phyloP scores from a whole-genome alignment of 2,113 vertebrate genomes.

The Pygoscelis antarcticus region DNA sequence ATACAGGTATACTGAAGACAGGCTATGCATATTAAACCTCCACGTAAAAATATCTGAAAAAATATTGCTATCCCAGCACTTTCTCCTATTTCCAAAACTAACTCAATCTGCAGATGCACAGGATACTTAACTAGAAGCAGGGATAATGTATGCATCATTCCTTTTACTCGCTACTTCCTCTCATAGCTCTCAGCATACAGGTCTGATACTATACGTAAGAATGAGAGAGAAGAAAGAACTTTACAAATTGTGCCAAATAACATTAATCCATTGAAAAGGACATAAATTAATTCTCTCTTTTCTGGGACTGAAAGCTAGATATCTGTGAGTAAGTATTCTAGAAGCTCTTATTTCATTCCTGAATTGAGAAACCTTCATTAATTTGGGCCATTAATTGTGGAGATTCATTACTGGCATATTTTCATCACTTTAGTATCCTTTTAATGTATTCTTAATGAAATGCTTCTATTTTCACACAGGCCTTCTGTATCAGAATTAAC shows the following conservation, averaged over 20 bases:
- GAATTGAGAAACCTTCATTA: conserved; percentile 46
- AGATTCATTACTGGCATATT: conserved; percentile 65
- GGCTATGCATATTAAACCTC: conserved; percentile 46
- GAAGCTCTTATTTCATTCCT: conserved; percentile 31
- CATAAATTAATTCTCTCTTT: conserved; percentile 39
- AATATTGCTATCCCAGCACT: conserved; percentile 38
- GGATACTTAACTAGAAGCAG: conserved; percentile 40
- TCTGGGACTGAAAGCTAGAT: conserved; percentile 20
- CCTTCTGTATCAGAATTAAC: conserved; percentile 22
- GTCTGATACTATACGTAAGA: conserved; percentile 19
- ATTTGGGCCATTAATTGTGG: conserved; percentile 62
- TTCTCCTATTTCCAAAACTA: conserved; percentile 16
- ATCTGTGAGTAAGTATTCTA: conserved; percentile 31
- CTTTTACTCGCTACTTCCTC: conserved; percentile 43
- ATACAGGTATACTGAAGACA: conserved; percentile 43
- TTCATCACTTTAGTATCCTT: conserved; percentile 48
- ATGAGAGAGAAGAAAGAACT: conserved; percentile 50
- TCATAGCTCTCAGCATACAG: conserved; percentile 28
- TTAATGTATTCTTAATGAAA: conserved; percentile 65
- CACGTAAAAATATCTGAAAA: background rate
- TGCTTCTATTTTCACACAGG: conserved; percentile 32
- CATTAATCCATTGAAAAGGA: conserved; percentile 51
- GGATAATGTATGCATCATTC: conserved; percentile 48
- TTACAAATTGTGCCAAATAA: conserved; percentile 66
- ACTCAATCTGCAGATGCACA: conserved; percentile 61